Percentiles rank a stretch among this genome's conserved stretches.
Conservation (phyloP, 2,113 vertebrate species). For the Climacteris rufus region DNA sequence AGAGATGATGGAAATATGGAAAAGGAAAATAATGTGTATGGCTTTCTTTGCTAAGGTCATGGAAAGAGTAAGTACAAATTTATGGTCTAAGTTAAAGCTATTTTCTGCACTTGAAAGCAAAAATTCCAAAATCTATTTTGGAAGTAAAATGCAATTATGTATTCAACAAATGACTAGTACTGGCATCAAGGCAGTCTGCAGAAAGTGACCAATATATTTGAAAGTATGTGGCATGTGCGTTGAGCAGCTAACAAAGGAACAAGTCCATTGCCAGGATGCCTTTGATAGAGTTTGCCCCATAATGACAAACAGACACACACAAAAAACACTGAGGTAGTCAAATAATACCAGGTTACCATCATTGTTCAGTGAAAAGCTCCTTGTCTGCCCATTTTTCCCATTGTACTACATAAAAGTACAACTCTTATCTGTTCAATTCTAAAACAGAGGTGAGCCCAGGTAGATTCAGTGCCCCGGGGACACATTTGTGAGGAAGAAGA, state of each 20-base stretch:
- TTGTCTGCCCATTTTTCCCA: not conserved
- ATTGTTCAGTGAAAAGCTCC: not conserved
- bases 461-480: not conserved
- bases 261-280: not conserved
- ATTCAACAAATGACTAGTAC: not conserved
- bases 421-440: not conserved
- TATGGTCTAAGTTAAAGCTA: not conserved
- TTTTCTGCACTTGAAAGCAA: not conserved
- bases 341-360: not conserved
- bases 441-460: not conserved
- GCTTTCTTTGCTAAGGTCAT: not conserved
- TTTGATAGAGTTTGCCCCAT: not conserved
- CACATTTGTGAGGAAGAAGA: not conserved
- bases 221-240: not conserved
- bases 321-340: not conserved
- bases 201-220: not conserved
- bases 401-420: not conserved
- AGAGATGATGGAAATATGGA: not conserved
- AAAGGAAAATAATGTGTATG: not conserved
- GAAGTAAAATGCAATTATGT: not conserved
- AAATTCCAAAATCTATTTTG: not conserved
- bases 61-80: not conserved
- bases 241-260: not conserved
- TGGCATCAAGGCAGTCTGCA: not conserved
- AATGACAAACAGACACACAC: not conserved